These are phyloP conservation scores for Lutjanus argentimaculatus DNA, from an alignment of 2,797 vertebrate species.

Conservation along the genomic window DNA sequence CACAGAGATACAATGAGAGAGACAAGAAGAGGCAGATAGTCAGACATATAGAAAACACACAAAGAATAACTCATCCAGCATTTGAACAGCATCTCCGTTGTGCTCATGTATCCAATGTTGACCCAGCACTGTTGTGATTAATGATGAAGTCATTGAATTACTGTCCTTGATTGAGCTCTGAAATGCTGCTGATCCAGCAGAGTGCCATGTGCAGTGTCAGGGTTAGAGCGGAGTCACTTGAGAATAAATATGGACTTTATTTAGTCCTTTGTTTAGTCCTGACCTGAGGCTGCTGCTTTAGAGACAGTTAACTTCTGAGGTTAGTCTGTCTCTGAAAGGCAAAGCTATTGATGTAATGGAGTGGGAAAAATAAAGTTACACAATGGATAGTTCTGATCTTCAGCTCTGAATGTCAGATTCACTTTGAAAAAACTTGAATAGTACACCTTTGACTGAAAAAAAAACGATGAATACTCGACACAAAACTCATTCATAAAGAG, in stretches of 20 bases:
- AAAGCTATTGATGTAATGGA: constrained; percentile 19
- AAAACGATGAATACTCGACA: not conserved
- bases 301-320: not conserved
- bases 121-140: constrained; percentile 41
- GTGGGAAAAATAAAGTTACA: not conserved
- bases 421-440: constrained; percentile 7
- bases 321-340: constrained; percentile 21
- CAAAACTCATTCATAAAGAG: not conserved
- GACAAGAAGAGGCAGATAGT: not conserved
- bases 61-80: constrained; percentile 7
- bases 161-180: constrained; percentile 69
- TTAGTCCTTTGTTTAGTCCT: constrained; percentile 38
- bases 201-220: constrained; percentile 52
- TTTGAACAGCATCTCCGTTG: too few species aligned
- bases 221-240: constrained; percentile 29
- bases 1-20: not conserved
- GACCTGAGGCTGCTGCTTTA: constrained; percentile 30
- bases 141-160: constrained; percentile 55
- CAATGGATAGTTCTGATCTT: constrained; percentile 10
- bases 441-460: not conserved
- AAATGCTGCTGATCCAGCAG: constrained; percentile 70
- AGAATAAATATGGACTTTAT: constrained; percentile 48
- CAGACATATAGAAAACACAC: constrained; percentile 7
- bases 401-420: constrained; percentile 19
- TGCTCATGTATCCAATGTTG: constrained; percentile 31